Evolutionary conservation across 1,140 invertebrate genomes (phyloP).

Genomic region (Rhagoletis zephyria): DNA sequence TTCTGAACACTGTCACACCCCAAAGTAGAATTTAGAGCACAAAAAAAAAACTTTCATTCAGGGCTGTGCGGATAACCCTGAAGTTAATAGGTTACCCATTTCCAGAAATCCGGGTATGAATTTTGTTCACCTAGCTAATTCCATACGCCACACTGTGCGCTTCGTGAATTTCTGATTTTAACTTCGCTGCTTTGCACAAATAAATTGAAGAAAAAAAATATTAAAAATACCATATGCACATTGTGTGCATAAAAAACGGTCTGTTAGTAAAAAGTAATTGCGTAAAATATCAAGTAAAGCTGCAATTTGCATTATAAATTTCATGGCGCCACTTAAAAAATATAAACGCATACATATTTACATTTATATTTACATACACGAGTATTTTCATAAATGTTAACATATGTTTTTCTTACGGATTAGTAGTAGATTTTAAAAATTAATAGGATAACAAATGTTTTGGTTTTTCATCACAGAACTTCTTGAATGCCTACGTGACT

Average conservation of each 20-base stretch:
- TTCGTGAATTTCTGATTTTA: not conserved
- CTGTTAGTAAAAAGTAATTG: not conserved
- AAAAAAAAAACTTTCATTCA: no score
- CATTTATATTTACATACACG: not conserved
- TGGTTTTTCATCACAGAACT: not conserved
- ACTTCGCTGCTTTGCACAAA: not conserved
- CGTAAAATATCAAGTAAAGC: slow-evolving; percentile 22
- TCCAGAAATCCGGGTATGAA: no score
- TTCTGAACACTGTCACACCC: no score
- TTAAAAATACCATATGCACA: not conserved
- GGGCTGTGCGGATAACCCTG: no score
- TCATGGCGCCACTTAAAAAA: slow-evolving; percentile 51
- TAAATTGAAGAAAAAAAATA: slow-evolving; percentile 5
- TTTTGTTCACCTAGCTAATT: no score
- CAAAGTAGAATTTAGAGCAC: no score
- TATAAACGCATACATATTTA: not conserved
- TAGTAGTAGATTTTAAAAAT: slow-evolving; percentile 51
- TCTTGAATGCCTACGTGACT: not conserved
- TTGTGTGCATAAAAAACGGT: not conserved
- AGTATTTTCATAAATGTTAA: not conserved
- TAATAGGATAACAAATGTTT: slow-evolving; percentile 45
- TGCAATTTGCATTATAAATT: slow-evolving; percentile 49
- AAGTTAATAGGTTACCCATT: no score
- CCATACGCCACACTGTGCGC: not conserved
- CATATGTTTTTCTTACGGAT: slow-evolving; percentile 30